Base-by-base conservation (phyloP, 2,797 vertebrate species). In the Sebastes iracundus region DNA sequence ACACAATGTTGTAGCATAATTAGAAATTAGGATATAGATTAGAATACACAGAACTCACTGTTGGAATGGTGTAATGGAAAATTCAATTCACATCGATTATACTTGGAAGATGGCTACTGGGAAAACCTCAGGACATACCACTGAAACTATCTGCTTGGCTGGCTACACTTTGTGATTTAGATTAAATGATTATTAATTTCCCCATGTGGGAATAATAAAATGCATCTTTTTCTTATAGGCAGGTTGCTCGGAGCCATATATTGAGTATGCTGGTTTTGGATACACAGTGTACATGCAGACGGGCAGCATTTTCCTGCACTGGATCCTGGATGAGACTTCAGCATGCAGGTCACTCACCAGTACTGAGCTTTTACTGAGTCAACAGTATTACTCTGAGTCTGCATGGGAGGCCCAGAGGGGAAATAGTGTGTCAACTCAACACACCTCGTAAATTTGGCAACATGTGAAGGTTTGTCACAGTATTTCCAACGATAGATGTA, bases 401-500 rank as follows among this genome's bases (percentile, higher is more conserved):
- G 52, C 72, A 59, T 30, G 61, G 67, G 33, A 67, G 23, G 55
- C 59, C 67, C 55, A 32, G 46, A 62, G 56, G 53, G 49, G 27
- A 65, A 72, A 81, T 27, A 22, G 8, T 58, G 53, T 56, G 65
- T 49, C 42, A 49, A 49, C 42, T 77, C 76, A 75, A 78, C 80
- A 67, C 59, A 55, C n/a, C 30, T 70, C 32, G 49, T 13, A 72
- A 59, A 76, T 58, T 69, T 72, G 62, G 32, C 62, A 72, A 6
- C 46, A 72, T 13, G 10, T 72, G 52, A 84, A 60, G 28, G 25
- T 59, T 65, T 75, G 79, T 76, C 59, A 46, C 27, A 33, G 22
- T 33, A 62, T 55, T 71, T 71, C 46, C 46, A 52, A 23, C 25
- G 53, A 42, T n/a, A 64, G 60, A 80, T 79, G 49, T 20, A 52